These are phyloP conservation scores for Scatophagus argus DNA, from an alignment of 2,113 vertebrate species.

Conservation along the genomic window DNA sequence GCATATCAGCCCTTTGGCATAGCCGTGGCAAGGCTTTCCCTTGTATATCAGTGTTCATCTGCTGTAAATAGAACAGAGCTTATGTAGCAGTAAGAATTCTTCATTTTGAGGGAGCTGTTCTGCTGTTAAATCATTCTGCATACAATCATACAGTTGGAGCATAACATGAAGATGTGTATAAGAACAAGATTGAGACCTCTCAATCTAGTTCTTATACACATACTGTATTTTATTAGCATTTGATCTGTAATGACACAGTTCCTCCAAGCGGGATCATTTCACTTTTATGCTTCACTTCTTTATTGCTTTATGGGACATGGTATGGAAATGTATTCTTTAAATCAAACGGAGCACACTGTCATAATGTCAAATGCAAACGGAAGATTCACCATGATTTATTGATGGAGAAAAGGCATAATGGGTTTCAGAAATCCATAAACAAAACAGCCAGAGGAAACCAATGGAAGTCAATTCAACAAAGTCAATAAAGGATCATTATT, in stretches of 20 bases:
- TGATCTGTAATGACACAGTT: constrained; percentile 10
- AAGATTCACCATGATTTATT: constrained; percentile 53
- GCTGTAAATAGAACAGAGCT: constrained; percentile 50
- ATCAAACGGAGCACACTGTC: constrained; percentile 50
- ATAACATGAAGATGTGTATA: constrained; percentile 9
- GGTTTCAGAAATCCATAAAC: constrained; percentile 44
- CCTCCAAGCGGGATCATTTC: constrained; percentile 33
- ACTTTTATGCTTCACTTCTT: constrained; percentile 31
- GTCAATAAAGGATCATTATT: constrained; percentile 73
- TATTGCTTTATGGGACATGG: constrained; percentile 36
- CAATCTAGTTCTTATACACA: constrained; percentile 3
- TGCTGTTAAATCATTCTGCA: neutral
- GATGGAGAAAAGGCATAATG: neutral
- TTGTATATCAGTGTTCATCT: constrained; percentile 50
- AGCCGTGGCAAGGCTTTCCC: constrained; percentile 22
- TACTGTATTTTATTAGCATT: constrained; percentile 11
- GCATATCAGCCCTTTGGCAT: constrained; percentile 50
- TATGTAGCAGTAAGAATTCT: constrained; percentile 18
- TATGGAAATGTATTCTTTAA: constrained; percentile 46
- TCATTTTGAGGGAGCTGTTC: constrained; percentile 2
- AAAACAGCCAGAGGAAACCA: constrained; percentile 54
- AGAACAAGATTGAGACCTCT: too few species aligned
- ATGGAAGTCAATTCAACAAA: constrained; percentile 53
- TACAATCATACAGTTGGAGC: neutral
- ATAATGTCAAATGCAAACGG: constrained; percentile 35